Evolutionary conservation across 2,113 vertebrate genomes (phyloP).

Genomic region (Donacobius atricapilla): DNA sequence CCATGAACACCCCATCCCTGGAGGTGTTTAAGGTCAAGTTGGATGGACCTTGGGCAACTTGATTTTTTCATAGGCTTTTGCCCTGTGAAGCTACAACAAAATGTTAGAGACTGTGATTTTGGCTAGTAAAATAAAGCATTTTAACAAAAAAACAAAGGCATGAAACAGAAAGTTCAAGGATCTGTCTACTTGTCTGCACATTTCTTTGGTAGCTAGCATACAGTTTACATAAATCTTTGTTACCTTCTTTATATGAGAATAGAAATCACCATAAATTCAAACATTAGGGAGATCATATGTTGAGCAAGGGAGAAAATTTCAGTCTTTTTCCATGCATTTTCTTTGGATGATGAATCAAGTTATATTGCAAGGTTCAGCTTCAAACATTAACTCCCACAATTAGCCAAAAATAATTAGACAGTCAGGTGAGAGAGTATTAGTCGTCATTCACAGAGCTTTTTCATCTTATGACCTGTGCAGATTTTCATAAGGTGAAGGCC

Average conservation of each 20-base stretch:
- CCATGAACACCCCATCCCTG: background rate
- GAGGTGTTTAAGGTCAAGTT: background rate
- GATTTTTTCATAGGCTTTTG: background rate
- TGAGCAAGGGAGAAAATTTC: conserved; percentile 5
- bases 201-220: background rate
- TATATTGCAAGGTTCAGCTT: conserved; percentile 46
- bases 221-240: background rate
- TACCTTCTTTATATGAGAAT: background rate
- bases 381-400: conserved; percentile 60
- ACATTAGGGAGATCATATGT: background rate
- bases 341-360: conserved; percentile 41
- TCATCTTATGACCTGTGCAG: conserved; percentile 56
- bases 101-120: background rate
- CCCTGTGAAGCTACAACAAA: background rate
- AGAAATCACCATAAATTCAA: background rate
- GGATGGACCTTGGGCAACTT: background rate
- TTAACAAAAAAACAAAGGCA: background rate
- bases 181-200: background rate
- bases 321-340: conserved; percentile 7
- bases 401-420: conserved; percentile 61
- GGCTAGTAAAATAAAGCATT: background rate
- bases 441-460: conserved; percentile 54
- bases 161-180: background rate
- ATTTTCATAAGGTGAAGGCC: conserved; percentile 56
- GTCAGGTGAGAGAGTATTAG: conserved; percentile 45